phyloP scores from a whole-genome alignment of 2,797 vertebrate species.

The Scyliorhinus canicula region DNA sequence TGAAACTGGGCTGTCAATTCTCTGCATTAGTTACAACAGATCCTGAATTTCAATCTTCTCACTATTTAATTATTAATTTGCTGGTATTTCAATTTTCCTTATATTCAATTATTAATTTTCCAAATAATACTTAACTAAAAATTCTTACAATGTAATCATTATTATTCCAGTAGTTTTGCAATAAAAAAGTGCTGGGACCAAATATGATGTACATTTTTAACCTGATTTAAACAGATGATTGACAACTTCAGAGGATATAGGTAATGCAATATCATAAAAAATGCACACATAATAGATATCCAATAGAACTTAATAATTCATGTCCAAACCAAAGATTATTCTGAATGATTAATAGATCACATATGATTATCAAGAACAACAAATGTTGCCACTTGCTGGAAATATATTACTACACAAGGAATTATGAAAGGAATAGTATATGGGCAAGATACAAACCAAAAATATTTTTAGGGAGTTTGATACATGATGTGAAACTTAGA shows the following conservation, averaged over 20 bases:
- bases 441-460: background rate
- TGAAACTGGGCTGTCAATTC: background rate
- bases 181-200: background rate
- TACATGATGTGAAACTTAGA: background rate
- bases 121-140: conserved; percentile 28
- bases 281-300: background rate
- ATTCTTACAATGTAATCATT: background rate
- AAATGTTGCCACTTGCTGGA: background rate
- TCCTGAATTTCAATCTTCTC: conserved; percentile 17
- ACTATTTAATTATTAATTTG: conserved; percentile 33
- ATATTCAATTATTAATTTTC: conserved; percentile 30
- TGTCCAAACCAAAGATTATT: background rate
- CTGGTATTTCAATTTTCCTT: conserved; percentile 23
- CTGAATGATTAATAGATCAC: background rate
- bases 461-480: background rate
- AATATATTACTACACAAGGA: background rate
- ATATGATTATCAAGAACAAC: background rate
- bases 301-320: background rate
- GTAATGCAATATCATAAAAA: background rate
- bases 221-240: background rate
- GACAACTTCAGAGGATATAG: background rate
- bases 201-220: background rate
- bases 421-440: background rate
- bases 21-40: background rate
- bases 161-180: background rate